Evolutionary conservation across 2,888 invertebrate species (phyloP).

Genomic region (Aromia moschata): DNA sequence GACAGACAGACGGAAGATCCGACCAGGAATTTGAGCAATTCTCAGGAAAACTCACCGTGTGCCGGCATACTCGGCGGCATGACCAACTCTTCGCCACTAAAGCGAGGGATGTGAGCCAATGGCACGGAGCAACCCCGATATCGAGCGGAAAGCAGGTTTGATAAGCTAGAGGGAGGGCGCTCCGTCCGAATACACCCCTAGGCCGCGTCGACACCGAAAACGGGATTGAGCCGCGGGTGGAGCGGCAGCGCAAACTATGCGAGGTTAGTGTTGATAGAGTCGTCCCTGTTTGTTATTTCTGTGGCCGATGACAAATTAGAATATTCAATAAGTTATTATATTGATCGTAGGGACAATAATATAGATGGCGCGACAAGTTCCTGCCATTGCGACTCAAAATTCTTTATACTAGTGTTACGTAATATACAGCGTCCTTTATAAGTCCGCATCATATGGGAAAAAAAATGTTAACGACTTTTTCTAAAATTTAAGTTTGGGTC

Average conservation of each 20-base stretch:
- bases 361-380: no score
- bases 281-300: conserved; percentile 4
- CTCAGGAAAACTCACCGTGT: conserved; percentile 48
- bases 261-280: background rate
- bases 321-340: no score
- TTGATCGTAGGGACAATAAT: no score
- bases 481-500: no score
- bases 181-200: background rate
- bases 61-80: conserved; percentile 54
- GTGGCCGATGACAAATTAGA: background rate
- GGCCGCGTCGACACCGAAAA: conserved; percentile 3
- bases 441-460: no score
- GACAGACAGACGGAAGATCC: conserved; percentile 20
- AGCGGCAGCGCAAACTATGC: background rate
- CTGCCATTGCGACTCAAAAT: no score
- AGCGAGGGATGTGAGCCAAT: conserved; percentile 52
- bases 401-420: no score
- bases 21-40: conserved; percentile 39
- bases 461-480: no score
- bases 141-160: conserved; percentile 62
- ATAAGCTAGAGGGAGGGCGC: conserved; percentile 37
- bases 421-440: background rate
- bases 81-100: conserved; percentile 53
- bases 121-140: conserved; percentile 59
- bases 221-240: conserved; percentile 14